Evolutionary conservation across 2,888 invertebrate genomes (phyloP), one percentile per base, ranked within the genome.

Genomic region (Amitus sp.): DNA sequence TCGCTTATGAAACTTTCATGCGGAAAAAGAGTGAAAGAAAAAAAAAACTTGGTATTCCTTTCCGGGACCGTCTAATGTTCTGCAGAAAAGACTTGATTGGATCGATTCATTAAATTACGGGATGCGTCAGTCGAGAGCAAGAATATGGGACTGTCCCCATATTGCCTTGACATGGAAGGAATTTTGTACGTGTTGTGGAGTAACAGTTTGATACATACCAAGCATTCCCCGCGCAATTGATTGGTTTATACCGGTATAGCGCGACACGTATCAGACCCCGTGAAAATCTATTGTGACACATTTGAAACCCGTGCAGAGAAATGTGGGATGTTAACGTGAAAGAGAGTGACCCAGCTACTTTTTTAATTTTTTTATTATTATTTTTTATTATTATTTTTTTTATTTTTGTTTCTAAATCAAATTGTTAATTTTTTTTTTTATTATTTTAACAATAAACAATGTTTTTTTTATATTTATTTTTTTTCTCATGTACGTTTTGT

Each of bases 191-290:
- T 20, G 42, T 20, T 20, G 42, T 10, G 42, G 42, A 18, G 42
- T 42, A 42, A 20, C 42, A 18, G 42, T 42, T 42, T 42, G 20
- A 20, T 20, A 42, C 42, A 42, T 42, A 42, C 42, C 42, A 10
- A 20, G 20, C 42, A 42, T 42, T 42, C 42, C 20, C 20, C 19
- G 42, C 42, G 20, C 42, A 42, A 42, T 42, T 20, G 42, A 42
- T 42, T 42, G 42, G 42, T 42, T 42, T 42, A 20, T 18, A 42
- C 15, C 42, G 42, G 42, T 42, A 42, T 12, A 42, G 42, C 20
- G 2, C 20, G 42, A 42, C 20, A 18, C 42, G 42, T 20, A 20
- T 20, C 42, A 42, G 20, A 37, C 13, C 37, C 37, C 37, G 37
- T 37, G 37, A 37, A 37, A 37, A 37, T 37, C 37, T 37, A 37